Evolutionary conservation across 2,113 vertebrate species (phyloP).

Genomic region (Brienomyrus brachyistius): DNA sequence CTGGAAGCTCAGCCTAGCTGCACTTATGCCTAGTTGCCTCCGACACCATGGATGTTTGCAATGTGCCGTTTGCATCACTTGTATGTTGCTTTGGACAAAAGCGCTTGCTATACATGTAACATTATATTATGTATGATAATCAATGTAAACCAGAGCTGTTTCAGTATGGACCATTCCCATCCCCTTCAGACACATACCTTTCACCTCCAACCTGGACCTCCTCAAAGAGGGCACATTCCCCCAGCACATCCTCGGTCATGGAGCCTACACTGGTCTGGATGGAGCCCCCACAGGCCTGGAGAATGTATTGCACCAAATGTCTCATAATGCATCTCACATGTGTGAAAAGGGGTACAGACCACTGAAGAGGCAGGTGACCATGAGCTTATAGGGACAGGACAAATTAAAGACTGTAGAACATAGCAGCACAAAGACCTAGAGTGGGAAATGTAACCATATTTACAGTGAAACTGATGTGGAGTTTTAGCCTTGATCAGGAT

Average conservation of each 20-base stretch:
- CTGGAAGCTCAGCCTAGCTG: neutral
- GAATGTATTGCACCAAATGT: conserved; percentile 17
- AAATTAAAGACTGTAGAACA: neutral
- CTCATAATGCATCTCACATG: neutral
- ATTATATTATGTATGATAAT: neutral
- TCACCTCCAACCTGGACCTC: conserved; percentile 93
- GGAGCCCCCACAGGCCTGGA: conserved; percentile 89
- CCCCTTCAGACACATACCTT: conserved; percentile 56
- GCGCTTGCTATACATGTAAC: neutral
- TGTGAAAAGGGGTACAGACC: neutral
- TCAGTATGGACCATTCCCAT: neutral
- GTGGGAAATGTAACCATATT: neutral
- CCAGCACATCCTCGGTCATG: conserved; percentile 77
- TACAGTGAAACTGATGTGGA: neutral
- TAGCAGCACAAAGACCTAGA: neutral
- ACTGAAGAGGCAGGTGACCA: neutral
- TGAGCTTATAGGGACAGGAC: neutral
- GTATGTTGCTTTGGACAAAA: neutral
- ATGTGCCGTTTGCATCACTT: neutral
- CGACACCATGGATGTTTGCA: neutral
- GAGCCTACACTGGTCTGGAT: conserved; percentile 87
- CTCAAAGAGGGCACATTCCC: conserved; percentile 83
- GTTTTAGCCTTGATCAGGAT: neutral
- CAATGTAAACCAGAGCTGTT: neutral
- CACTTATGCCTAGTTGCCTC: neutral